Percentiles rank a stretch among this genome's conserved stretches.
Evolutionary conservation across 37 sponge, comb jelly and placozoan genomes (phyloP).

Genomic region (Ianthella basta): DNA sequence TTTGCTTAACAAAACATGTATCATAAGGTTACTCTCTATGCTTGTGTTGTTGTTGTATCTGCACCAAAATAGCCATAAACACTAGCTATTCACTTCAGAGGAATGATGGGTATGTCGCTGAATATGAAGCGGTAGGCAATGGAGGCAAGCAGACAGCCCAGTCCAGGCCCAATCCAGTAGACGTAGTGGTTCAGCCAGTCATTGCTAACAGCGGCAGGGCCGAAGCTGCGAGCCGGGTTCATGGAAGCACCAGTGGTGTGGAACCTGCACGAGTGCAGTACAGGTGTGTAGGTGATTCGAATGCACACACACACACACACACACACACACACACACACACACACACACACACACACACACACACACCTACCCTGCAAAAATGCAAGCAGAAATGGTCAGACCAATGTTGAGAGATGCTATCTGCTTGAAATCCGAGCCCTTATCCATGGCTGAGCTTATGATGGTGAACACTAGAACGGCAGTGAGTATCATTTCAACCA

Average conservation of each 20-base stretch:
- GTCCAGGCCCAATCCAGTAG: constrained; percentile 64
- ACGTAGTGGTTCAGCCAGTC: constrained; percentile 63
- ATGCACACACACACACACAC: not conserved
- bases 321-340: not conserved
- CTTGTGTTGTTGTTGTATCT: no score
- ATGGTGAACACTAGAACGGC: constrained; percentile 49
- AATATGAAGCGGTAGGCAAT: constrained; percentile 49
- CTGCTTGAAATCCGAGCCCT: constrained; percentile 19
- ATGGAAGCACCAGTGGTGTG: constrained; percentile 59
- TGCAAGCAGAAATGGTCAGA: constrained; percentile 36
- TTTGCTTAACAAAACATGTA: no score
- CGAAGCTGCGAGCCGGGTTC: constrained; percentile 77
- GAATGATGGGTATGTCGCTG: constrained; percentile 49
- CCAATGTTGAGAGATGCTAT: constrained; percentile 35
- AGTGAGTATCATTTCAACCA: constrained; percentile 59
- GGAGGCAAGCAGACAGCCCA: constrained; percentile 43
- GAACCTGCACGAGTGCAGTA: constrained; percentile 28
- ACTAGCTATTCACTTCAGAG: constrained; percentile 1
- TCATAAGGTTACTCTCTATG: no score
- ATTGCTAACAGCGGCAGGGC: constrained; percentile 50
- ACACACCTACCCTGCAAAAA: constrained; percentile 34
- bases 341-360: constrained; percentile 24
- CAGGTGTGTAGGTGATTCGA: not conserved
- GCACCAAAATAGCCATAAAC: no score
- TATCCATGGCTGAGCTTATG: constrained; percentile 49